These are phyloP conservation scores for Pristionchus entomophagus DNA, from an alignment of 2,888 invertebrate genomes.

Conservation along the genomic window DNA sequence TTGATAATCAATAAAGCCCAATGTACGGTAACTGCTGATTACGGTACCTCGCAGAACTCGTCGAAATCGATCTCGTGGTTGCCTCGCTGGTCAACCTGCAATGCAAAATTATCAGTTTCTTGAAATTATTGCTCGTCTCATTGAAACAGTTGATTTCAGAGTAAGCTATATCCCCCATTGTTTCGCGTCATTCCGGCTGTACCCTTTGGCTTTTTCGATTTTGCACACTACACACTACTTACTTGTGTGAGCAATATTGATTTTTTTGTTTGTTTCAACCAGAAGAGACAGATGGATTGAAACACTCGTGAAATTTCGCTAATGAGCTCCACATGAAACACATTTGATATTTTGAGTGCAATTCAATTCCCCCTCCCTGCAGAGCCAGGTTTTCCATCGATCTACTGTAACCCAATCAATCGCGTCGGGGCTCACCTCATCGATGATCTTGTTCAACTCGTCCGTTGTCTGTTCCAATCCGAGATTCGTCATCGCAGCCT, in stretches of 20 bases:
- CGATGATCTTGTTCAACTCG: conserved; percentile 72
- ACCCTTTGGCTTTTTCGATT: not conserved
- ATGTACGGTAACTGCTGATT: conserved; percentile 15
- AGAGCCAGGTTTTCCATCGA: not conserved
- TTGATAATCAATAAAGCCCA: conserved; percentile 50
- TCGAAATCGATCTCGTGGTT: conserved; percentile 75
- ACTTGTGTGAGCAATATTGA: too few species aligned
- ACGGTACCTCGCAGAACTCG: conserved; percentile 64
- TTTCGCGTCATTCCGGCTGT: too few species aligned
- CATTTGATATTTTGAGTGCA: too few species aligned
- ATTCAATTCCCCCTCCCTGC: not conserved
- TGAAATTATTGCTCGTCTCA: too few species aligned
- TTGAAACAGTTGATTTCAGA: too few species aligned
- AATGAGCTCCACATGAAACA: too few species aligned
- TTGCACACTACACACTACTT: too few species aligned
- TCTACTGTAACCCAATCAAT: not conserved
- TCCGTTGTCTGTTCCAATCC: conserved; percentile 71
- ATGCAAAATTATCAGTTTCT: not conserved
- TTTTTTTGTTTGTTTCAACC: too few species aligned
- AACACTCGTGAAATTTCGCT: too few species aligned
- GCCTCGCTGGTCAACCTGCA: conserved; percentile 72
- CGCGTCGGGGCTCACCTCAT: conserved; percentile 60
- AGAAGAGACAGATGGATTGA: too few species aligned
- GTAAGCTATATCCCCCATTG: too few species aligned
- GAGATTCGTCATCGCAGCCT: conserved; percentile 72